phyloP scores from a whole-genome alignment of 2,113 vertebrate genomes.

The Anser brachyrhynchus region DNA sequence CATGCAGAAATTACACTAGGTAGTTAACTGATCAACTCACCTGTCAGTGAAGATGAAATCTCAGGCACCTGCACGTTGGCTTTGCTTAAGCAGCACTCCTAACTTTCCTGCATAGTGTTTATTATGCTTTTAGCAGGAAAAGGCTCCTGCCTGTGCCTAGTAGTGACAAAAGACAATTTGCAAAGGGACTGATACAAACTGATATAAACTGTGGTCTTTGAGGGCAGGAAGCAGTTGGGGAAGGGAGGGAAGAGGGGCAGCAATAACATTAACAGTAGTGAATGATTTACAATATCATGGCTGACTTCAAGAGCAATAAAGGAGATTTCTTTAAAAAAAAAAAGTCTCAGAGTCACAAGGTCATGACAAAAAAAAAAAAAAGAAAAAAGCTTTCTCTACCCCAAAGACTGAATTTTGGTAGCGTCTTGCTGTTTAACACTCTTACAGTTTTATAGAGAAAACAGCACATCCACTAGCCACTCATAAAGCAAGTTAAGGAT shows the following conservation, averaged over 20 bases:
- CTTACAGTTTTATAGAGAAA: neutral
- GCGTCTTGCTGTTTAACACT: neutral
- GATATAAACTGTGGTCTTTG: neutral
- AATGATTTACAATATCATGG: neutral
- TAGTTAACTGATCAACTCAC: neutral
- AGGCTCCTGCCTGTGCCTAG: neutral
- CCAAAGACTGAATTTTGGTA: neutral
- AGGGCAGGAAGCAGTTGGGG: neutral
- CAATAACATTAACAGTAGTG: neutral
- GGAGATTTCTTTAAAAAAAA: neutral
- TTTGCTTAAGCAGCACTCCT: neutral
- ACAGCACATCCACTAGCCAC: neutral
- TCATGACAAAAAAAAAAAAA: neutral
- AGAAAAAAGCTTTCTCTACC: neutral
- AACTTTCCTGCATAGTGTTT: neutral
- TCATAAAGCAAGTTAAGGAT: neutral
- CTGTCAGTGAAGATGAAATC: neutral
- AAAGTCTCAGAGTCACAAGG: neutral
- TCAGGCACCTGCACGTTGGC: neutral
- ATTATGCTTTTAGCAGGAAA: neutral
- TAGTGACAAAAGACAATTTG: neutral
- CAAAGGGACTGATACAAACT: neutral
- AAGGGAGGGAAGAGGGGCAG: neutral
- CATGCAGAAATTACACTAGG: neutral
- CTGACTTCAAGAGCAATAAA: neutral